Evolutionary conservation across 1,140 invertebrate species (phyloP), one percentile per base, ranked within the genome.

Genomic region (Trichonephila clavipes): DNA sequence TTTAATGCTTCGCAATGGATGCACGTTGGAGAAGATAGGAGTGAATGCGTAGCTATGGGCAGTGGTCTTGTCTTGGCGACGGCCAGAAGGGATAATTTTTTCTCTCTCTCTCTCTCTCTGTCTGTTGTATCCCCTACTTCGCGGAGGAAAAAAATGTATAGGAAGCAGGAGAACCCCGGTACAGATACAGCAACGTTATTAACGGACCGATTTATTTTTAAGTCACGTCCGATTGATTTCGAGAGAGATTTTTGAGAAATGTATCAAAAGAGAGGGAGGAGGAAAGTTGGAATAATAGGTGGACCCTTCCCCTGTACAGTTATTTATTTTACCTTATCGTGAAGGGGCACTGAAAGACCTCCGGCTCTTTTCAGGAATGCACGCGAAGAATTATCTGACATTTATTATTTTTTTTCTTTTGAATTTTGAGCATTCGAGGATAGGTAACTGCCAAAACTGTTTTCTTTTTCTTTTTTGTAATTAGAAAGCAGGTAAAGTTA

Each of bases 121-220:
- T 58, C 40, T 44, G 44, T 6, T 51, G 8, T 51, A 51, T 51
- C 44, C 44, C 44, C 44, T 51, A 51, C 44, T 51, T 51, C 44
- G 44, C 24, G 10, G 62, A 18, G 51, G 72, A 82, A 28, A 28
- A 87, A 58, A 92, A 86, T 8, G 58, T 28, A 92, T 83, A 24
- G 62, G 21, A 10, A 61, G 83, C 62, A 62, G 59, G 81, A 64
- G 90, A 44, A 16, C 59, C 72, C 86, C 83, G 44, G 19, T 82
- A 28, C 3, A 93, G 92, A 93, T 93, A 93, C 92, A 81, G 92
- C 90, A 28, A 40, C 51, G 58, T 88, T 93, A 93, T 93, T 88
- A 93, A 93, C 92, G 85, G 69, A 66, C n/a, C 92, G 86, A 93
- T 93, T 93, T 93, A 93, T 93, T 93, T 93, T 93, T 93, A 93